Evolutionary conservation across 2,888 invertebrate species (phyloP), one percentile per base, ranked within the genome.

Genomic region (Eristalis arbustorum): DNA sequence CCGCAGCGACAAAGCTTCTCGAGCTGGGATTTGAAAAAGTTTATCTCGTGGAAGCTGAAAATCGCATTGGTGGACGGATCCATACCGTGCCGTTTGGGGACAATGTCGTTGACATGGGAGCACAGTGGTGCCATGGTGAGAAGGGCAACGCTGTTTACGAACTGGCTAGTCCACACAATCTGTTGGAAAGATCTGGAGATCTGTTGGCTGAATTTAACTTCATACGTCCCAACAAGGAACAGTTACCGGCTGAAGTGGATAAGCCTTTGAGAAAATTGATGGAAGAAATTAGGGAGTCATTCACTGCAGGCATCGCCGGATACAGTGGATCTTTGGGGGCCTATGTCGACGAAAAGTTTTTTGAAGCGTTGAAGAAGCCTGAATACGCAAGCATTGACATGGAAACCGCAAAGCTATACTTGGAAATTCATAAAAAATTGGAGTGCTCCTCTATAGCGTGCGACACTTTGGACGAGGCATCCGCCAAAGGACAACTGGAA

Each of bases 1-100:
- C 93, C n/a, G 93, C 93, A 11, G 93, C 92, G 18, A 91, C 93
- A 31, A 92, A 92, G 82, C 90, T 94, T 5, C 84, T 93, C 28
- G 92, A 93, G 59, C 91, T 91, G 75, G 93, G 93, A 23, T 91
- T 93, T 73, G 90, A 91, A 61, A 92, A 94, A 89, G 94, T 95
- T 3, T 89, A 94, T 31, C 93, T 95, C 0, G 90, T 96, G 42
- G 96, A 96, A 91, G 95, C 95, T 0, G 94, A 94, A 87, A 92
- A 94, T 72, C 93, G 95, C 25, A 93, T 96, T 66, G 96, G 96
- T 0, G 96, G 96, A 0, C 93, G 96, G 77, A 94, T 96, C 81
- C 90, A 93, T 63, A 94, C 94, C 0, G 93, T 94, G n/a, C 92
- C 93, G 1, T 94, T 94, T 88, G 95, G 94, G 1, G 94, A 94